Conservation (phyloP, 2,113 vertebrate genomes). For the Asarcornis scutulata region DNA sequence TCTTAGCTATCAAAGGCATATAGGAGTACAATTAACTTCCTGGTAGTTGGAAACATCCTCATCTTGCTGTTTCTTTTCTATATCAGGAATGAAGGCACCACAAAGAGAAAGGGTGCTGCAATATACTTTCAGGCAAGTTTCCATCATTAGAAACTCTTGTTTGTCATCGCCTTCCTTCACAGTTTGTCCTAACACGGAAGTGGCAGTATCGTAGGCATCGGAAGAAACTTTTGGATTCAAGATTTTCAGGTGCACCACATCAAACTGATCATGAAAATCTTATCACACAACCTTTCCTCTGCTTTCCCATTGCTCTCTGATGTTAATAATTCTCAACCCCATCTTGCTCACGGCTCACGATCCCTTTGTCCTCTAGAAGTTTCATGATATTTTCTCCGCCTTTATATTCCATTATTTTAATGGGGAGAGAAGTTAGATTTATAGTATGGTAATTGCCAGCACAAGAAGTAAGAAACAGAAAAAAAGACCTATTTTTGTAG, state of each 20-base stretch:
- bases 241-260: not conserved
- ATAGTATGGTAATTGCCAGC: slow-evolving; percentile 47
- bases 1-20: not conserved
- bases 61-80: not conserved
- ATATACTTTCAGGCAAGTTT: not conserved
- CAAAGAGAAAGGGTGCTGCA: not conserved
- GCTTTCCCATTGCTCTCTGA: not conserved
- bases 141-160: slow-evolving; percentile 6
- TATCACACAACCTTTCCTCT: slow-evolving; percentile 1
- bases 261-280: slow-evolving; percentile 32
- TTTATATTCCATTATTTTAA: slow-evolving; percentile 66
- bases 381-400: slow-evolving; percentile 15
- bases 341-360: slow-evolving; percentile 20
- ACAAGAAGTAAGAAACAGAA: slow-evolving; percentile 25
- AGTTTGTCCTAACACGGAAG: not conserved
- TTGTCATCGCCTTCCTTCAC: slow-evolving; percentile 6
- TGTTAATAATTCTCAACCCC: slow-evolving; percentile 26
- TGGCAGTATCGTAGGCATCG: rapidly evolving
- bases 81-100: not conserved
- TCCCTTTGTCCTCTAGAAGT: slow-evolving; percentile 48
- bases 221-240: not conserved
- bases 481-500: slow-evolving; percentile 18
- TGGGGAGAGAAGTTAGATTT: slow-evolving; percentile 51
- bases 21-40: slow-evolving; percentile 48
- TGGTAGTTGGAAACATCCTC: slow-evolving; percentile 5